Base-by-base conservation (phyloP, 2,888 invertebrate species). In the Charanyca ferruginea region DNA sequence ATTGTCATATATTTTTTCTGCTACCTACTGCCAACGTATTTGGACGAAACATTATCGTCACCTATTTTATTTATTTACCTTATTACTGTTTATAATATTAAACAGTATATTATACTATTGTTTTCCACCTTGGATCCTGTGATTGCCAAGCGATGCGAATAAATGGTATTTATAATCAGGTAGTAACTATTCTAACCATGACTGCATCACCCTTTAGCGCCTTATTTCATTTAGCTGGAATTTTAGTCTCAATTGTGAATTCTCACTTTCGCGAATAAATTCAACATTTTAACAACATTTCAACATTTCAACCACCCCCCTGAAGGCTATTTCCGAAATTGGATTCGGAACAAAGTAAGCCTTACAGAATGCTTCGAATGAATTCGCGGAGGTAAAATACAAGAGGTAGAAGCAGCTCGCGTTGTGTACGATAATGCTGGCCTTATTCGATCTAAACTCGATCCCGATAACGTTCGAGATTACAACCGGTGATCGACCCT, bases 321-420 rank as follows among this genome's bases (percentile, higher is more conserved):
- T 51, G 65, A 52, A 73, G 66, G 62, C 73, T 76, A 77, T 83
- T 83, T 58, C 41, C 57, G 25, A 78, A 84, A 82, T 82, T 83
- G 77, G 79, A 77, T 83, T 73, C 54, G 70, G 75, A 71, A 80
- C 73, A 78, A 73, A 74, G 77, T 79, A 84, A 76, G 72, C 79
- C 62, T 69, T 68, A 45, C 25, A 70, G 53, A 63, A 64, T 55
- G 64, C 53, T 66, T 66, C 54, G 65, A 84, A 82, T 73, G 78
- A 81, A 85, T 81, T 78, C 69, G 64, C 52, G 54, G 52, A 68
- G 75, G 77, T 79, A 73, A 72, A 75, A 76, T 85, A 78, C 73
- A 80, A 72, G 73, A 66, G 66, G 65, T 67, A 32, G 42, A 55
- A 63, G 57, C 58, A 63, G 28, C 65, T 66, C 55, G 66, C 59